Evolutionary conservation across 1,140 invertebrate species (phyloP).

Genomic region (Drosophila suzukii): DNA sequence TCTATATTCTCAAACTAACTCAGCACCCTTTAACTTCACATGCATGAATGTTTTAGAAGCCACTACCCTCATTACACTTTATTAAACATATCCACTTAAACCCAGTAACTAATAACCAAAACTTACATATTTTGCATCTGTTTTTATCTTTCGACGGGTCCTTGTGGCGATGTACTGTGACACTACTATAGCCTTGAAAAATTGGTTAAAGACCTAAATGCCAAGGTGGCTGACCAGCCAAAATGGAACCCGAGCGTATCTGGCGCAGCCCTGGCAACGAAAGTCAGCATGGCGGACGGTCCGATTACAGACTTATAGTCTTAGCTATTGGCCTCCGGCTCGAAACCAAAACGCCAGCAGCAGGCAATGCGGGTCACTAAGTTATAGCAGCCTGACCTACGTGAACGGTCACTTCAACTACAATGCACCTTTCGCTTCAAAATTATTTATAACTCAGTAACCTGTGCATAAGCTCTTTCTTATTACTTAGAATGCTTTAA

Average conservation of each 20-base stretch:
- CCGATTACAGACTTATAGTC: constrained; percentile 84
- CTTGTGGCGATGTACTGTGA: constrained; percentile 22
- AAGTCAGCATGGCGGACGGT: constrained; percentile 70
- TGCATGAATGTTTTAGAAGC: constrained; percentile 28
- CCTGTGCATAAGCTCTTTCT: constrained; percentile 41
- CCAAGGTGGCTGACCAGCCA: constrained; percentile 50
- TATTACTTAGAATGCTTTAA: constrained; percentile 1
- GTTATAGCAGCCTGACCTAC: constrained; percentile 59
- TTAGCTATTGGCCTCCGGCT: constrained; percentile 58
- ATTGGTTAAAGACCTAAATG: constrained; percentile 80
- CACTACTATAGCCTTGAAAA: constrained; percentile 77
- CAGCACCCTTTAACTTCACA: constrained; percentile 49
- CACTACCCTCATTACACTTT: constrained; percentile 26
- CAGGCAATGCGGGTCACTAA: constrained; percentile 57
- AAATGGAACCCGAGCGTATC: constrained; percentile 39
- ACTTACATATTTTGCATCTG: constrained; percentile 66
- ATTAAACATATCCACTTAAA: constrained; percentile 5
- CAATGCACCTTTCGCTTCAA: constrained; percentile 63
- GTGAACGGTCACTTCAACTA: constrained; percentile 22
- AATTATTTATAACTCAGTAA: constrained; percentile 72
- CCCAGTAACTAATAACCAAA: constrained; percentile 55
- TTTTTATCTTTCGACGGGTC: constrained; percentile 56
- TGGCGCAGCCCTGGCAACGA: constrained; percentile 31
- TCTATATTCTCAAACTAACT: constrained; percentile 43
- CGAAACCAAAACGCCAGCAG: not conserved